These are phyloP conservation scores for Thunnus thynnus DNA, from an alignment of 2,113 vertebrate species.

Conservation along the genomic window DNA sequence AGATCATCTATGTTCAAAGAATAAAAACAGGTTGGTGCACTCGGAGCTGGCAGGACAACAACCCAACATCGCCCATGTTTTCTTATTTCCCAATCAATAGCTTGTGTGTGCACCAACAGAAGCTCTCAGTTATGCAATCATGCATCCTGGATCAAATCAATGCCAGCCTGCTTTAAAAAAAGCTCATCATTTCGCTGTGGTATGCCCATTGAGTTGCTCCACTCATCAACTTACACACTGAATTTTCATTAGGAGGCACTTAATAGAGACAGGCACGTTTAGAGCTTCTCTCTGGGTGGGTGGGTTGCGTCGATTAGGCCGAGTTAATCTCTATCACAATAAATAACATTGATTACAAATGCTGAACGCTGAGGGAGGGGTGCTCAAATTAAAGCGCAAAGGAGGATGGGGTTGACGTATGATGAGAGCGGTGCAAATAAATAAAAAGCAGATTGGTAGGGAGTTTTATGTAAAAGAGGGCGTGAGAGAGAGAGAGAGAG, in stretches of 20 bases:
- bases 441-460: slow-evolving; percentile 30
- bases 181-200: slow-evolving; percentile 54
- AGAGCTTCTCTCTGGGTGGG: slow-evolving; percentile 70
- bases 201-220: slow-evolving; percentile 43
- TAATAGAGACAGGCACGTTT: slow-evolving; percentile 76
- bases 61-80: slow-evolving; percentile 22
- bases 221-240: slow-evolving; percentile 61
- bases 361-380: slow-evolving; percentile 47
- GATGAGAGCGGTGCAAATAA: slow-evolving; percentile 36
- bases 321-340: slow-evolving; percentile 79
- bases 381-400: slow-evolving; percentile 62
- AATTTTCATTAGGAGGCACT: slow-evolving; percentile 76
- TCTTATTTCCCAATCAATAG: slow-evolving; percentile 57
- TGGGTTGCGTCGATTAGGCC: slow-evolving; percentile 71
- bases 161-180: slow-evolving; percentile 50
- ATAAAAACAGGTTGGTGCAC: slow-evolving; percentile 26
- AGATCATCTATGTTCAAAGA: slow-evolving; percentile 25
- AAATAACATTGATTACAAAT: slow-evolving; percentile 81
- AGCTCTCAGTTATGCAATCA: slow-evolving; percentile 48
- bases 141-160: slow-evolving; percentile 63
- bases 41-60: slow-evolving; percentile 18
- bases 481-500: not conserved
- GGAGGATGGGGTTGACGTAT: slow-evolving; percentile 26
- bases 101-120: slow-evolving; percentile 21
- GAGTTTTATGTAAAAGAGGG: slow-evolving; percentile 29